phyloP scores from a whole-genome alignment of 2,888 invertebrate genomes.

The Apodemia mormo region DNA sequence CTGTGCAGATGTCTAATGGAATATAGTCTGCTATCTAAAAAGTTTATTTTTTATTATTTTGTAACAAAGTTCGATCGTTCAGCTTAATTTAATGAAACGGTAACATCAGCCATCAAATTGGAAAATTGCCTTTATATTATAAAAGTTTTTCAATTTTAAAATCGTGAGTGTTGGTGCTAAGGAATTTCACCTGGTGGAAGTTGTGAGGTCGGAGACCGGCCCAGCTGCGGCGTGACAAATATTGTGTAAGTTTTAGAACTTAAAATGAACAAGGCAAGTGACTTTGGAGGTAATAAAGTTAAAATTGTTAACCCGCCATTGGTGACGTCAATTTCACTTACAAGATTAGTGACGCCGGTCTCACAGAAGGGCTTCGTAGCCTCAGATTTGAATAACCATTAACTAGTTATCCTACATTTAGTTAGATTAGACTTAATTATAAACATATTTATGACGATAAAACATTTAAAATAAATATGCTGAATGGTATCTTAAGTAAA shows the following conservation, averaged over 20 bases:
- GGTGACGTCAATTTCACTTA: too few relatives aligned
- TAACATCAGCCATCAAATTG: not conserved
- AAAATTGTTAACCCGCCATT: not conserved
- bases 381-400: too few relatives aligned
- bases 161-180: not conserved
- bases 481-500: too few relatives aligned
- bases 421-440: too few relatives aligned
- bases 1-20: too few relatives aligned
- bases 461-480: too few relatives aligned
- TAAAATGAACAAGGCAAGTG: not conserved
- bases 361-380: too few relatives aligned
- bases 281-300: not conserved
- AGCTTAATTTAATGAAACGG: not conserved
- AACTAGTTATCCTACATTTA: too few relatives aligned
- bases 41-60: too few relatives aligned
- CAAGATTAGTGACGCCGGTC: too few relatives aligned
- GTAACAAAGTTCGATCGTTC: not conserved
- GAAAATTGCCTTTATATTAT: slow-evolving; percentile 7
- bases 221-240: not conserved
- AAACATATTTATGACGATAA: too few relatives aligned
- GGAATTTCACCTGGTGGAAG: not conserved
- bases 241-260: not conserved
- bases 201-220: not conserved
- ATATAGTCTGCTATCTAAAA: too few relatives aligned
- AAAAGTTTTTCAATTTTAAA: slow-evolving; percentile 14